Percentiles rank a stretch among this genome's conserved stretches.
Evolutionary conservation across 2,888 invertebrate genomes (phyloP).

Genomic region (Chymomyza fuscimana): DNA sequence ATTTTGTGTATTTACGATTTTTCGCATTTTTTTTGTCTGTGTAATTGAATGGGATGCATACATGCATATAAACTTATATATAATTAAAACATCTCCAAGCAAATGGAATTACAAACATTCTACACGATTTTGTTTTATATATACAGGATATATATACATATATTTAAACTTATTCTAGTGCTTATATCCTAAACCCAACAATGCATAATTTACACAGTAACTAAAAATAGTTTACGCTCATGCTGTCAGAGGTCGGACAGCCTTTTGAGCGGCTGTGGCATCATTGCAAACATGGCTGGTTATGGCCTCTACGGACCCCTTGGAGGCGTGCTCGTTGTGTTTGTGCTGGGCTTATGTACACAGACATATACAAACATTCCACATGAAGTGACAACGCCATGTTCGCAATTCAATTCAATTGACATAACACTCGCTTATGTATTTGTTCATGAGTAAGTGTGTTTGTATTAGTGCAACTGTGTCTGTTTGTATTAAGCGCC

Average conservation of each 20-base stretch:
- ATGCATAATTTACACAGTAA: background rate
- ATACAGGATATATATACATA: no score
- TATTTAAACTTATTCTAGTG: no score
- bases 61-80: no score
- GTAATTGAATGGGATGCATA: no score
- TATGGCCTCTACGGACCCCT: background rate
- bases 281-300: background rate
- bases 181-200: background rate
- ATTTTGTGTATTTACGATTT: no score
- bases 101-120: no score
- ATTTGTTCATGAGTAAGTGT: slow-evolving; percentile 9
- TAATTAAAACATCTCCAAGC: no score
- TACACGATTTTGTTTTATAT: no score
- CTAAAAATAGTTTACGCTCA: background rate
- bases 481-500: slow-evolving; percentile 35
- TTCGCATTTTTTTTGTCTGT: no score
- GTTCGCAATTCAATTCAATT: slow-evolving; percentile 42
- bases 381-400: slow-evolving; percentile 1
- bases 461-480: slow-evolving; percentile 9
- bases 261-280: background rate
- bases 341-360: background rate
- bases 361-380: background rate
- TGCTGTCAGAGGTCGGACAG: background rate
- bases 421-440: slow-evolving; percentile 27
- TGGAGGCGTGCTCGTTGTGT: background rate